A percentile compares a stretch with the other conserved stretches of the same genome.
phyloP scores from a whole-genome alignment of 2,113 vertebrate species.

The Oryzias curvinotus region DNA sequence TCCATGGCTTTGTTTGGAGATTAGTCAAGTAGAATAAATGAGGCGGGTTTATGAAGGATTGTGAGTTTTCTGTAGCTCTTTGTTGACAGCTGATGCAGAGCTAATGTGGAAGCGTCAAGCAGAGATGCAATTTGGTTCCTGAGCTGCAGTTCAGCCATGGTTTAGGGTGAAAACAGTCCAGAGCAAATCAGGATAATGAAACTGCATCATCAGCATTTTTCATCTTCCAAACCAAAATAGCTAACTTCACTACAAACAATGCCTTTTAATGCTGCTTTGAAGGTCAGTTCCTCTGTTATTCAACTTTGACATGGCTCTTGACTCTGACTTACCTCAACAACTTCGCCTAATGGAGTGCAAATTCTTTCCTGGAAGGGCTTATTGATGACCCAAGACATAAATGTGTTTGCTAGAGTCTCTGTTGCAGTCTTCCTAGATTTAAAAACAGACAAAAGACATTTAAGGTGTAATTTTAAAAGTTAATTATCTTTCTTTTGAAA shows the following conservation, averaged over 20 bases:
- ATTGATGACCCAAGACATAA: too few species aligned
- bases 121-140: conserved; percentile 58
- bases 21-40: conserved; percentile 57
- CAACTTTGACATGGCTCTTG: conserved; percentile 5
- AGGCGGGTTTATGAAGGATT: conserved; percentile 17
- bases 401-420: too few species aligned
- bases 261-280: conserved; percentile 17
- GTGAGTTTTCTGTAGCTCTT: conserved; percentile 27
- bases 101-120: conserved; percentile 63
- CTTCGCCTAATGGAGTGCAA: too few species aligned
- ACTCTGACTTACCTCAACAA: conserved; percentile 4
- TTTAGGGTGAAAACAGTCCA: conserved; percentile 46
- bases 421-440: too few species aligned
- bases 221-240: conserved; percentile 20
- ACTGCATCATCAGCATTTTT: conserved; percentile 25
- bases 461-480: too few species aligned
- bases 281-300: not conserved
- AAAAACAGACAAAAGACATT: too few species aligned
- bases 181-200: conserved; percentile 31
- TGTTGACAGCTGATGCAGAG: conserved; percentile 56
- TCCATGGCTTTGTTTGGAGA: conserved; percentile 64
- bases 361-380: too few species aligned
- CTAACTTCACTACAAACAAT: conserved; percentile 8
- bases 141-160: conserved; percentile 31
- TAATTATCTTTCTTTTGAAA: too few species aligned